Conservation (phyloP, 1,140 invertebrate genomes). For the Pseudobourletiella spinata region DNA sequence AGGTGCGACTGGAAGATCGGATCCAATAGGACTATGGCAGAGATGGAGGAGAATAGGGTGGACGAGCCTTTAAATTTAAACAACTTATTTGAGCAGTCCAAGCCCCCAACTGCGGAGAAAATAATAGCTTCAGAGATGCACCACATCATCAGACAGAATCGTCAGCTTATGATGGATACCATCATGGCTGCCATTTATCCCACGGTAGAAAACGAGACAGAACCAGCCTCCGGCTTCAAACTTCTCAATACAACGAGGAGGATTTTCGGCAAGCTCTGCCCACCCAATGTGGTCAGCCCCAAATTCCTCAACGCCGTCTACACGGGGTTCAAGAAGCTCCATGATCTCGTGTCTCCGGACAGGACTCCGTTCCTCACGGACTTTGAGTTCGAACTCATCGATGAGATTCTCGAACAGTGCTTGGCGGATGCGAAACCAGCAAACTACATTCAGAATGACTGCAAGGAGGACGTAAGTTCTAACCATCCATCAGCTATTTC, state of each 20-base stretch:
- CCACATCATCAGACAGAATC: too few relatives aligned
- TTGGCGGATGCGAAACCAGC: too few relatives aligned
- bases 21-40: too few relatives aligned
- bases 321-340: not conserved
- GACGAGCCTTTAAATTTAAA: too few relatives aligned
- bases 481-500: too few relatives aligned
- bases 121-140: too few relatives aligned
- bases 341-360: not conserved
- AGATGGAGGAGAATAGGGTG: too few relatives aligned
- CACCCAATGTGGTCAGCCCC: not conserved
- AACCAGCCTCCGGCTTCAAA: not conserved
- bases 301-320: not conserved
- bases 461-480: conserved; percentile 7
- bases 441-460: not conserved
- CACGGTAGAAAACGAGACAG: not conserved
- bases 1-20: too few relatives aligned
- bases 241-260: not conserved
- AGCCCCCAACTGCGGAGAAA: too few relatives aligned
- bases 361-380: not conserved
- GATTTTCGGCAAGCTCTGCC: not conserved
- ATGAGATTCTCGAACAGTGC: not conserved
- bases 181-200: not conserved
- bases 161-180: not conserved
- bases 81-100: too few relatives aligned
- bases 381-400: not conserved